Evolutionary conservation across 2,113 vertebrate species (phyloP).

Genomic region (Pseudorhombus dupliciocellatus): DNA sequence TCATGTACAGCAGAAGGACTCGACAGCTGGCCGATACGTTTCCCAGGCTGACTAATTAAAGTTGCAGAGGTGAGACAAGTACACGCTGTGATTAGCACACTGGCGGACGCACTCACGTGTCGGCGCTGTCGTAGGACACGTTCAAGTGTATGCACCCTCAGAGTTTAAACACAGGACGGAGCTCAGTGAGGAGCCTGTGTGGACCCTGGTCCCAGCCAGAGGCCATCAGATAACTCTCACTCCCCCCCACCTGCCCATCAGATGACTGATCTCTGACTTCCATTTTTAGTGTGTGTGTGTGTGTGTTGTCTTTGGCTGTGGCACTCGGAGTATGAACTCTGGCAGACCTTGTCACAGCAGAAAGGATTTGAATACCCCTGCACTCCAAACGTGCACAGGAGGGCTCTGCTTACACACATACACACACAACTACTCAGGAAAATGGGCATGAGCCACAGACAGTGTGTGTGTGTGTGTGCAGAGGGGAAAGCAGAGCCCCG

Average conservation of each 20-base stretch:
- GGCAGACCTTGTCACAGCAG: conserved; percentile 69
- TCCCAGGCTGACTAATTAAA: conserved; percentile 30
- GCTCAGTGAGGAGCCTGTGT: not conserved
- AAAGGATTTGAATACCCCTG: conserved; percentile 64
- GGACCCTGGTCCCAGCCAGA: conserved; percentile 5
- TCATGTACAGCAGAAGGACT: conserved; percentile 29
- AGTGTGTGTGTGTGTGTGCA: conserved; percentile 1
- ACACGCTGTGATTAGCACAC: conserved; percentile 35
- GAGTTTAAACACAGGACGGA: conserved; percentile 47
- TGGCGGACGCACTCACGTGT: conserved; percentile 34
- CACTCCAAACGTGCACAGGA: conserved; percentile 19
- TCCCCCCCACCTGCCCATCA: conserved; percentile 63
- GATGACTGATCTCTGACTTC: conserved; percentile 62
- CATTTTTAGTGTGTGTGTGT: conserved; percentile 53
- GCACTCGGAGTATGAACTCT: conserved; percentile 64
- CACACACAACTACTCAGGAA: not conserved
- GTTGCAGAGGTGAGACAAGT: conserved; percentile 46
- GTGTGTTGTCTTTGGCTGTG: conserved; percentile 71
- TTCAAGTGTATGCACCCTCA: conserved; percentile 53
- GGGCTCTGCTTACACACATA: no score
- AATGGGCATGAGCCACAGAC: not conserved
- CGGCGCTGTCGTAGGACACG: conserved; percentile 37
- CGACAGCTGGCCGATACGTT: conserved; percentile 58
- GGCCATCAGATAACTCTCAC: conserved; percentile 57
- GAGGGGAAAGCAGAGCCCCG: conserved; percentile 53